phyloP scores from a whole-genome alignment of 2,797 vertebrate genomes.

The Staurois parvus region DNA sequence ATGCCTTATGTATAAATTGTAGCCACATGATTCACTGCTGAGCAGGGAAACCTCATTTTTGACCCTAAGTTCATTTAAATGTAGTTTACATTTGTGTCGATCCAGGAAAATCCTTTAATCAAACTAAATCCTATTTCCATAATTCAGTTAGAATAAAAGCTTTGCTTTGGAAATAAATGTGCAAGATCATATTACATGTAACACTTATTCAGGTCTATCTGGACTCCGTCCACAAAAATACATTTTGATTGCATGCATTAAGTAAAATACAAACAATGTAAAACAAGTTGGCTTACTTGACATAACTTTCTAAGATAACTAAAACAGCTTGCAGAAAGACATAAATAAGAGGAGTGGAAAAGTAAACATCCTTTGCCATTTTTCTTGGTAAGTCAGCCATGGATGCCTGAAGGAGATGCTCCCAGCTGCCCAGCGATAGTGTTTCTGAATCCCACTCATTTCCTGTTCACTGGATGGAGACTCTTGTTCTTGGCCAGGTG shows the following conservation, averaged over 20 bases:
- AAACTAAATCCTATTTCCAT: not conserved
- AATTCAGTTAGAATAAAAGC: too few species aligned
- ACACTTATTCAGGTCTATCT: not conserved
- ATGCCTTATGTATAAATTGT: too few species aligned
- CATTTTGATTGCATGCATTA: constrained; percentile 27
- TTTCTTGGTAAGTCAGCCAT: constrained; percentile 48
- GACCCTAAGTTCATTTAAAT: not conserved
- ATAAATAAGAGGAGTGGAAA: constrained; percentile 52
- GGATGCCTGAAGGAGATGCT: constrained; percentile 23
- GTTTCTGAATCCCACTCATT: constrained; percentile 50
- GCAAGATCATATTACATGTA: not conserved
- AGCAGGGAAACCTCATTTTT: not conserved
- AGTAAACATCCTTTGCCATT: constrained; percentile 61
- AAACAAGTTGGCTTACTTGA: constrained; percentile 35
- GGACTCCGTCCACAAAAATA: constrained; percentile 4
- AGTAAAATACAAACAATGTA: constrained; percentile 51
- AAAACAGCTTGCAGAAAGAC: constrained; percentile 36
- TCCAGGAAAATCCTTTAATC: not conserved
- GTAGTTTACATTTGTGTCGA: not conserved
- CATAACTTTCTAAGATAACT: constrained; percentile 40
- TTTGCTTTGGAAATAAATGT: not conserved
- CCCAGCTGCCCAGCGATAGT: constrained; percentile 46
- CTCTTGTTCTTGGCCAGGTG: constrained; percentile 47
- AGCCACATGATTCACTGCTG: too few species aligned
- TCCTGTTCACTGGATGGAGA: constrained; percentile 35